Evolutionary conservation across 2,797 vertebrate genomes (phyloP), one percentile per base, ranked within the genome.

Genomic region (Galagoides demidoff): DNA sequence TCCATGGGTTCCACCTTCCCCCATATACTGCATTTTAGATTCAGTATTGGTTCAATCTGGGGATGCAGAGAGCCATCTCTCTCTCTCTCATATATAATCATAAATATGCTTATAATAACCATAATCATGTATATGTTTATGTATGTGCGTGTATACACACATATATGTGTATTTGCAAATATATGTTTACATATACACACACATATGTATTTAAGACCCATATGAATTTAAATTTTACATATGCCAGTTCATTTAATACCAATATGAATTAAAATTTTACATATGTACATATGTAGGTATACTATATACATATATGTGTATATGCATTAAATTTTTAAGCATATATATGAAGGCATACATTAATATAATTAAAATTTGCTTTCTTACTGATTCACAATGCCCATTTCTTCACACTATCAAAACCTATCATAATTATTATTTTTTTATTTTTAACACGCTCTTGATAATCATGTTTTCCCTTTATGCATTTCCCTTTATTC

Each of bases 161-260:
- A 27, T 37, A 73, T 23, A 16, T 39, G 39, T 13, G 27, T 3
- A 49, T 49, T 12, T 49, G 45, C 11, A 39, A 2, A 71, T 1
- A 39, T 1, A 43, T 1, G 17, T 3, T 45, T 7, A 45, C 0
- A 37, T 4, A 23, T 13, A 22, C 0, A 13, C 27, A 25, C 14
- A 70, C 17, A 70, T 6, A 63, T 25, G 55, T 22, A 90, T 19
- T 73, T 49, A 79, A 4, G 59, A 68, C 7, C 59, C n/a, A 66
- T 22, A 7, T 23, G 31, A 94, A 94, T 57, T 85, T 79, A 70
- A 70, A 64, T 31, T 57, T 9, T 4, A 68, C 6, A 3, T 14
- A 55, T 71, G 52, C 8, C n/a, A 7, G 0, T 43, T 22, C 45
- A 66, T 22, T 73, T 45, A 78, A 3, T 64, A 68, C 7, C 59